These are phyloP conservation scores for Neogale vison DNA, from an alignment of 2,113 vertebrate genomes.

Conservation along the genomic window DNA sequence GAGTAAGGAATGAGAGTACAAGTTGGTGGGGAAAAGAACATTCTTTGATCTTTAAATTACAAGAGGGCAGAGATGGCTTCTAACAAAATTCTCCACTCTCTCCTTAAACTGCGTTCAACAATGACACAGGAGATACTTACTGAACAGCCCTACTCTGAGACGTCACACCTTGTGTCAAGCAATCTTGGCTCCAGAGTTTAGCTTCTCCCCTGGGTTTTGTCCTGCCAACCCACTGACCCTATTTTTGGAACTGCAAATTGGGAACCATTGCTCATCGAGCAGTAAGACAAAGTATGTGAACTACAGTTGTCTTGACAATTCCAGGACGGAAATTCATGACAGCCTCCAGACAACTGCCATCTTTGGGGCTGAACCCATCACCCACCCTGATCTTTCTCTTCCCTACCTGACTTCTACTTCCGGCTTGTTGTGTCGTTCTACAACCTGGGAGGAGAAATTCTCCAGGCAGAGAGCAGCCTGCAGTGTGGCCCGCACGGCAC, in stretches of 20 bases:
- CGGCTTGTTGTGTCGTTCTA: constrained; percentile 98
- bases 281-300: not conserved
- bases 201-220: not conserved
- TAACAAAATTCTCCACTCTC: not conserved
- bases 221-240: constrained; percentile 44
- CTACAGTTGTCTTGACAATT: not conserved
- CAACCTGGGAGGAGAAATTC: constrained; percentile 99
- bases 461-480: constrained; percentile 98
- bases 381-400: not conserved
- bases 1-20: not conserved
- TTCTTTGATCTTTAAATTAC: not conserved
- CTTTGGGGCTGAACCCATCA: not conserved
- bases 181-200: not conserved
- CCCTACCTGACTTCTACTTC: constrained; percentile 98
- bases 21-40: not conserved
- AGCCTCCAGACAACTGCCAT: not conserved
- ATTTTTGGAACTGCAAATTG: constrained; percentile 26
- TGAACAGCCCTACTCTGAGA: not conserved
- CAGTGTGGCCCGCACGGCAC: constrained; percentile 96
- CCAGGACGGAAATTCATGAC: not conserved
- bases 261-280: not conserved
- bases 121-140: not conserved
- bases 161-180: not conserved
- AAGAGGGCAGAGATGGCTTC: not conserved
- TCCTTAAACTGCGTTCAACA: not conserved